Conservation (phyloP, 2,797 vertebrate species). For the Rhinogobio ventralis region DNA sequence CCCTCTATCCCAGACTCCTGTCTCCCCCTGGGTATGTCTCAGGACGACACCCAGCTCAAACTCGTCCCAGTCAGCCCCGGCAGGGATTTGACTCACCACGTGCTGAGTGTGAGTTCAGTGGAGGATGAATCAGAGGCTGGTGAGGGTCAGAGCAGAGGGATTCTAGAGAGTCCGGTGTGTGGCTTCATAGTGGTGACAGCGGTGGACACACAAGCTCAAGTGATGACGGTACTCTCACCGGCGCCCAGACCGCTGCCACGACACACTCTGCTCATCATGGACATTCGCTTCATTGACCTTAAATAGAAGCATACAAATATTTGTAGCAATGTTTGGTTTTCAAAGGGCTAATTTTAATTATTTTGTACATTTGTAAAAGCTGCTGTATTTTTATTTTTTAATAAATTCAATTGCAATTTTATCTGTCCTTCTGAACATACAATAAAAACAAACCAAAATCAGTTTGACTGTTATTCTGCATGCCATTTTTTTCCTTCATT, state of each 20-base stretch:
- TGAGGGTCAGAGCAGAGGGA: slow-evolving; percentile 66
- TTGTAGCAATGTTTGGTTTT: neutral
- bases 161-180: slow-evolving; percentile 83
- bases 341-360: neutral
- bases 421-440: slow-evolving; percentile 7
- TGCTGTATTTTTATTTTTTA: neutral
- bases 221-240: slow-evolving; percentile 94
- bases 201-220: slow-evolving; percentile 91
- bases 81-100: slow-evolving; percentile 94
- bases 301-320: slow-evolving; percentile 75
- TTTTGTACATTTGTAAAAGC: slow-evolving; percentile 22
- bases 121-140: slow-evolving; percentile 78
- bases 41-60: slow-evolving; percentile 98
- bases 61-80: slow-evolving; percentile 95
- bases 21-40: slow-evolving; percentile 95
- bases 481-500: neutral
- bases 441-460: slow-evolving; percentile 28
- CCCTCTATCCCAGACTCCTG: slow-evolving; percentile 98
- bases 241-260: slow-evolving; percentile 92
- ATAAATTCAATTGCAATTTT: neutral
- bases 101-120: slow-evolving; percentile 90
- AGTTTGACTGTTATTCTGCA: slow-evolving; percentile 7
- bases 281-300: slow-evolving; percentile 97
- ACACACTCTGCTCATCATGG: slow-evolving; percentile 97
- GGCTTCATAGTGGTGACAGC: slow-evolving; percentile 96